Evolutionary conservation across 2,113 vertebrate species (phyloP).

Genomic region (Lichenostomus cassidix): DNA sequence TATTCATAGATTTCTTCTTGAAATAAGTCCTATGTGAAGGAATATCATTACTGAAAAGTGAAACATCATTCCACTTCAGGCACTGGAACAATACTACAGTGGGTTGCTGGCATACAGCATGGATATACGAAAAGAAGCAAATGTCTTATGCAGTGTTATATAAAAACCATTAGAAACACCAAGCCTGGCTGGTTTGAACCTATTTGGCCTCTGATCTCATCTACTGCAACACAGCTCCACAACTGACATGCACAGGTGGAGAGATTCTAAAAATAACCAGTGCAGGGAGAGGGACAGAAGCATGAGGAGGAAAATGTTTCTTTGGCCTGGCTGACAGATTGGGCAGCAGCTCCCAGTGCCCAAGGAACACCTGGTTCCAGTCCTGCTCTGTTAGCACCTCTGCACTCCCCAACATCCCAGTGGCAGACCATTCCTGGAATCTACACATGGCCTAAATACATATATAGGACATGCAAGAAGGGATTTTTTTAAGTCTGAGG

Average conservation of each 20-base stretch:
- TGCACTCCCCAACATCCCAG: neutral
- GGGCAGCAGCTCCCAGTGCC: neutral
- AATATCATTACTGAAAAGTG: neutral
- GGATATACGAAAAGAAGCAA: neutral
- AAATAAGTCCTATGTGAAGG: neutral
- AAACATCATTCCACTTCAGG: neutral
- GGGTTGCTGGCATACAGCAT: neutral
- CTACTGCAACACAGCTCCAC: neutral
- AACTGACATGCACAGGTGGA: neutral
- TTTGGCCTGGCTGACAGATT: neutral
- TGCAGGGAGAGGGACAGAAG: neutral
- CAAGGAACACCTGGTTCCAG: neutral
- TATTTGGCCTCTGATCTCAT: neutral
- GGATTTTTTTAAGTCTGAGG: neutral
- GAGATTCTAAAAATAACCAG: slow-evolving; percentile 33
- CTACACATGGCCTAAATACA: neutral
- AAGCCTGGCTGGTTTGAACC: neutral
- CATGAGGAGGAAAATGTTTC: neutral
- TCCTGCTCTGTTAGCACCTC: neutral
- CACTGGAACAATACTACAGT: neutral
- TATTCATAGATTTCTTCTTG: neutral
- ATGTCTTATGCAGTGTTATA: neutral
- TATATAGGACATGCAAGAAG: neutral
- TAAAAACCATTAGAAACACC: neutral
- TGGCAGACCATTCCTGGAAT: neutral